phyloP scores from a whole-genome alignment of 1,140 invertebrate species.

The Riptortus pedestris region DNA sequence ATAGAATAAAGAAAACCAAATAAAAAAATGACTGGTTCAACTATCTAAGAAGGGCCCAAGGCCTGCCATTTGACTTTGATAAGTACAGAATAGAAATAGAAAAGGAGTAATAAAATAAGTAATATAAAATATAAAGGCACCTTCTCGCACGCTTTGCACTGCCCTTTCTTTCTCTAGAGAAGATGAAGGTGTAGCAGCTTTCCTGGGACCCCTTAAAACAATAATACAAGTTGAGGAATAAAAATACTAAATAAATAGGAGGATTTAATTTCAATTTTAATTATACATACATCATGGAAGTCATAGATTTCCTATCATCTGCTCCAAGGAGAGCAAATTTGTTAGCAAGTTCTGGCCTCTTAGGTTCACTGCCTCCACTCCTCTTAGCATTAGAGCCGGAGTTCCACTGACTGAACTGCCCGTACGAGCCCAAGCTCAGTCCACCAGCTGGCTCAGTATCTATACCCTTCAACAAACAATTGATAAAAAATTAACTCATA shows the following conservation, averaged over 20 bases:
- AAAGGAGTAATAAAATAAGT: too few relatives aligned
- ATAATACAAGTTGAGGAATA: too few relatives aligned
- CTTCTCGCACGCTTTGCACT: conserved; percentile 1
- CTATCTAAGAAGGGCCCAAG: too few relatives aligned
- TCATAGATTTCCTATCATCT: neutral
- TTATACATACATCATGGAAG: neutral
- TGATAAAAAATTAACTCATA: too few relatives aligned
- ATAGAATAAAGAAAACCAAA: too few relatives aligned
- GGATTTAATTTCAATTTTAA: too few relatives aligned
- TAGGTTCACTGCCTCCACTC: neutral
- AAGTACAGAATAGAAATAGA: too few relatives aligned
- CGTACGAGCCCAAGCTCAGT: neutral
- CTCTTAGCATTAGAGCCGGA: neutral
- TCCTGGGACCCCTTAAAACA: neutral
- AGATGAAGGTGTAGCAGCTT: conserved; percentile 5
- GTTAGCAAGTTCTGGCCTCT: neutral
- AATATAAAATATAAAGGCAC: neutral
- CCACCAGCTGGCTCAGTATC: neutral
- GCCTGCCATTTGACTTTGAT: too few relatives aligned
- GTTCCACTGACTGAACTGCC: neutral
- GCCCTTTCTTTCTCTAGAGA: conserved; percentile 16
- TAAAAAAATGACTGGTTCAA: too few relatives aligned
- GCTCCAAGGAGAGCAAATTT: neutral
- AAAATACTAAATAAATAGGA: too few relatives aligned
- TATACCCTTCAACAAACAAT: neutral